phyloP scores from a whole-genome alignment of 2,113 vertebrate species.

The Xenus cinereus region DNA sequence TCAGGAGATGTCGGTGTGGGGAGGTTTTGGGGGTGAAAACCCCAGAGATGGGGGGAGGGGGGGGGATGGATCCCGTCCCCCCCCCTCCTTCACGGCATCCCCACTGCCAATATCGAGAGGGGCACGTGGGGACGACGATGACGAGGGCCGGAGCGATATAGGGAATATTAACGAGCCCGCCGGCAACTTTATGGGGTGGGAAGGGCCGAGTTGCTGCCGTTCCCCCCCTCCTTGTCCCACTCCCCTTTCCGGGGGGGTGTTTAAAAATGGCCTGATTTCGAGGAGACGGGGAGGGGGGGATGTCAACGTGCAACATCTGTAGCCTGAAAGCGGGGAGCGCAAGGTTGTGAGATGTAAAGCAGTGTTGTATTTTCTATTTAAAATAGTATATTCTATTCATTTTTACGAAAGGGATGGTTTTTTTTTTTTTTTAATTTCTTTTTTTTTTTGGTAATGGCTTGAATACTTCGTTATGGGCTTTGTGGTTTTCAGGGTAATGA shows the following conservation, averaged over 20 bases:
- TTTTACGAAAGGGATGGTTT: neutral
- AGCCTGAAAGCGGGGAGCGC: neutral
- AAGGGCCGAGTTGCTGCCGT: neutral
- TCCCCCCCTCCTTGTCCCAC: neutral
- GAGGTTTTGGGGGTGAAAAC: too few species aligned
- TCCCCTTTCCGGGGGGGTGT: neutral
- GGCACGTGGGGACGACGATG: neutral
- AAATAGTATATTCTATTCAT: accelerated
- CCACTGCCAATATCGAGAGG: neutral
- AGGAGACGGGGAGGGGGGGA: neutral
- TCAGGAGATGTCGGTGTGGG: neutral
- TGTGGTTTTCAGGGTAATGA: slow-evolving; percentile 43
- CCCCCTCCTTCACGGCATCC: accelerated
- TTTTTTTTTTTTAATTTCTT: too few species aligned
- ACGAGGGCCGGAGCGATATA: neutral
- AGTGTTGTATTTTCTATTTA: neutral
- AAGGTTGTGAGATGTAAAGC: neutral
- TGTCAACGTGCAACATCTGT: neutral
- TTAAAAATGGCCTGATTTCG: neutral
- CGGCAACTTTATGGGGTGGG: neutral
- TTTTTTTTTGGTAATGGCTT: neutral
- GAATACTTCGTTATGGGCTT: slow-evolving; percentile 13
- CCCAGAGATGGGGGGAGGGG: neutral
- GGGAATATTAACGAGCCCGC: neutral
- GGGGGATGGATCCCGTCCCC: too few species aligned